These are phyloP conservation scores for Tribolium freemani DNA, from an alignment of 2,888 invertebrate genomes.

Conservation along the genomic window DNA sequence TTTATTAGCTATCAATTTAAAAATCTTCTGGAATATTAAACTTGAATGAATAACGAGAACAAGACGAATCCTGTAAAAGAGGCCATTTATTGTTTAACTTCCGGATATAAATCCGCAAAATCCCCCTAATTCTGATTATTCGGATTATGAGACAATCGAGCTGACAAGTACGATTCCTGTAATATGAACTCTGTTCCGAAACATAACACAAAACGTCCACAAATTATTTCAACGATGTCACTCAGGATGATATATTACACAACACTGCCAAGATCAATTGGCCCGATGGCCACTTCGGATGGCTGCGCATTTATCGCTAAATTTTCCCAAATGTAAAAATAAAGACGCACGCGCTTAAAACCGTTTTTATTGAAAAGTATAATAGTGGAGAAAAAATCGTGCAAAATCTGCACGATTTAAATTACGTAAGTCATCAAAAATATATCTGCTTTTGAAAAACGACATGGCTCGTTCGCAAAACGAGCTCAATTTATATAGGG, in stretches of 20 bases:
- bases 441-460: constrained; percentile 57
- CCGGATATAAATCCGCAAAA: constrained; percentile 37
- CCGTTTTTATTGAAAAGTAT: constrained; percentile 27
- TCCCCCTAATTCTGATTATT: constrained; percentile 38
- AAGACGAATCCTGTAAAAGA: constrained; percentile 6
- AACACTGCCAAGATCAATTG: constrained; percentile 49
- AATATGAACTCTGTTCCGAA: constrained; percentile 46
- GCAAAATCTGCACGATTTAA: constrained; percentile 48
- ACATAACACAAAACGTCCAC: constrained; percentile 51
- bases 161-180: constrained; percentile 41
- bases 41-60: constrained; percentile 3
- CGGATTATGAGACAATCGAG: constrained; percentile 39
- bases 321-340: constrained; percentile 7
- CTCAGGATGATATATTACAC: constrained; percentile 52
- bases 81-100: constrained; percentile 28
- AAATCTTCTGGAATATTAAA: neutral
- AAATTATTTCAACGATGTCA: constrained; percentile 52
- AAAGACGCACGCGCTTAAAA: neutral
- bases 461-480: constrained; percentile 57
- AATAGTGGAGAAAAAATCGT: constrained; percentile 35
- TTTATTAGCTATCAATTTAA: neutral
- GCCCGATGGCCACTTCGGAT: constrained; percentile 45
- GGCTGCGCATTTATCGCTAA: neutral
- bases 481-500: constrained; percentile 62
- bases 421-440: constrained; percentile 56